These are phyloP conservation scores for Aspidapion aeneum DNA, from an alignment of 2,888 invertebrate species.

Conservation along the genomic window DNA sequence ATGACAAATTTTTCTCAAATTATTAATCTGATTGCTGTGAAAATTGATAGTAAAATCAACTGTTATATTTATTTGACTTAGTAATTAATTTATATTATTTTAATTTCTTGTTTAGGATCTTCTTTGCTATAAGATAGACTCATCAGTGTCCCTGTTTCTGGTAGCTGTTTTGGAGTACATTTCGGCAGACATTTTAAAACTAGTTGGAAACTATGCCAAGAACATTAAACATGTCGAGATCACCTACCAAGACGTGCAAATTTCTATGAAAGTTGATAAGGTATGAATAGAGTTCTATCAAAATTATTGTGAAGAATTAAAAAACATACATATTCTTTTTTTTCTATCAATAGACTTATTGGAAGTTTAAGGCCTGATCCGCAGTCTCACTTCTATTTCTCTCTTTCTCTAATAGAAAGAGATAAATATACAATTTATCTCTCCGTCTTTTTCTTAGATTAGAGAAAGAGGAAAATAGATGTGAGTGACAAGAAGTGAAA, in stretches of 20 bases:
- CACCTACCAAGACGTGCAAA: constrained; percentile 91
- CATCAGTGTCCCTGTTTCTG: constrained; percentile 84
- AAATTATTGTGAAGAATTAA: too few relatives aligned
- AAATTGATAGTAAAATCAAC: too few relatives aligned
- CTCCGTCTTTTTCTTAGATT: too few relatives aligned
- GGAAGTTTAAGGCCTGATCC: too few relatives aligned
- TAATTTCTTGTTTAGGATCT: constrained; percentile 63
- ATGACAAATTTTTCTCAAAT: too few relatives aligned
- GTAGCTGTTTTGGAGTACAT: constrained; percentile 94
- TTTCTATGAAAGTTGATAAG: constrained; percentile 98
- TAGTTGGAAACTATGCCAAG: constrained; percentile 96
- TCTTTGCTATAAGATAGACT: constrained; percentile 81
- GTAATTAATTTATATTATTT: not conserved
- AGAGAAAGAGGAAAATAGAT: too few relatives aligned
- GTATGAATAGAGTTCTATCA: constrained; percentile 53
- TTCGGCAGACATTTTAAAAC: constrained; percentile 90
- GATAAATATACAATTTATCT: too few relatives aligned
- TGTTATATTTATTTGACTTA: not conserved
- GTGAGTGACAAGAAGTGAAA: too few relatives aligned
- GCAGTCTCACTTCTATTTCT: too few relatives aligned
- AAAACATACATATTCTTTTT: not conserved
- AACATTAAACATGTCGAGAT: constrained; percentile 91
- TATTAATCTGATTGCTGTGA: too few relatives aligned
- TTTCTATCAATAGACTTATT: too few relatives aligned
- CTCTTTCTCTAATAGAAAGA: too few relatives aligned